Percentiles rank a stretch among this genome's conserved stretches.
Evolutionary conservation across 2,113 vertebrate species (phyloP).

Genomic region (Rhipidura dahli): DNA sequence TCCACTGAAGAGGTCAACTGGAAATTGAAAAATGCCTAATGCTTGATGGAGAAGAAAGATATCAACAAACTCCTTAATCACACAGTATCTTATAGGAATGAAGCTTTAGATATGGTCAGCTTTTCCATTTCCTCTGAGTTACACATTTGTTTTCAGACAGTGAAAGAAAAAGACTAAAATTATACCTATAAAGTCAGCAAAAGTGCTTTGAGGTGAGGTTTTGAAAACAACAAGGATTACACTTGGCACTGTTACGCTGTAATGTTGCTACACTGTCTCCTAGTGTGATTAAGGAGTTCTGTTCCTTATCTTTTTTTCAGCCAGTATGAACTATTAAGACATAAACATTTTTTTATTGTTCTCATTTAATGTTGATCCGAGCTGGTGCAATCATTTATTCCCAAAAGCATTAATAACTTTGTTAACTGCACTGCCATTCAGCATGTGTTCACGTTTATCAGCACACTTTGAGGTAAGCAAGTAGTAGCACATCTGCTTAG

Average conservation of each 20-base stretch:
- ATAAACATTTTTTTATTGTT: background rate
- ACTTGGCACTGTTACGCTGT: background rate
- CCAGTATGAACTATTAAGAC: background rate
- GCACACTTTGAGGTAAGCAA: background rate
- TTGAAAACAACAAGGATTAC: background rate
- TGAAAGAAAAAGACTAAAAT: background rate
- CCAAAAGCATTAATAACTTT: background rate
- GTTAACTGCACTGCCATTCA: background rate
- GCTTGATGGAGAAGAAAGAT: background rate
- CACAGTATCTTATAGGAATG: background rate
- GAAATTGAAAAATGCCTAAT: background rate
- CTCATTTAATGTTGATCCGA: background rate
- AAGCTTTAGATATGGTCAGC: background rate
- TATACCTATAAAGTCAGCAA: background rate
- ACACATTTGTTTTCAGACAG: background rate
- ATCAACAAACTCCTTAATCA: background rate
- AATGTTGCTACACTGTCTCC: background rate
- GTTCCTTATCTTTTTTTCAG: background rate
- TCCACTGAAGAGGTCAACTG: background rate
- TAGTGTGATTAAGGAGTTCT: background rate
- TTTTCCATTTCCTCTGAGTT: background rate
- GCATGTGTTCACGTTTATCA: fast-evolving
- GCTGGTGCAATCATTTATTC: background rate
- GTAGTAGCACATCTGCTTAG: background rate
- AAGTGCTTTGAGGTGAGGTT: background rate